Conservation (phyloP, 2,113 vertebrate species). For the Sylvietta virens region DNA sequence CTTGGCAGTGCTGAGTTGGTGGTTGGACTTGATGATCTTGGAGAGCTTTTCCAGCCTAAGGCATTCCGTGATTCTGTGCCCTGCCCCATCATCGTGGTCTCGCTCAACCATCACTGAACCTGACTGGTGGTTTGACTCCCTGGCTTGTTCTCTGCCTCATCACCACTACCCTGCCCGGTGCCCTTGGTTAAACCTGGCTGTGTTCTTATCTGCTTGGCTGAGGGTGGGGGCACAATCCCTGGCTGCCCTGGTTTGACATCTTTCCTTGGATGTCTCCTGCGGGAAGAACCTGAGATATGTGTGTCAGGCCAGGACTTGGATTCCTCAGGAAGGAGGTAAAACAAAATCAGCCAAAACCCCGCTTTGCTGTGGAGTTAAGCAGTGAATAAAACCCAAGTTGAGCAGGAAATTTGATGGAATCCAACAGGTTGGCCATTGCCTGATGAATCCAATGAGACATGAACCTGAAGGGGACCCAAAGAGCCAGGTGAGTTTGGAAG, state of each 20-base stretch:
- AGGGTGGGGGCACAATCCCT: neutral
- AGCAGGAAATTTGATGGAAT: conserved; percentile 2
- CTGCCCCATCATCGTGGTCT: neutral
- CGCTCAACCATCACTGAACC: accelerated
- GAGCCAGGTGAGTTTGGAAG: neutral
- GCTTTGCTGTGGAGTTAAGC: neutral
- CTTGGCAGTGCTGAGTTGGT: neutral
- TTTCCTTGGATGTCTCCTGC: neutral
- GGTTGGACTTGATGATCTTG: neutral
- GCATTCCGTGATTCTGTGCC: neutral
- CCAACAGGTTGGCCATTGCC: neutral
- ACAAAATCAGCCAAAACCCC: neutral
- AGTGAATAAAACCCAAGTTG: neutral
- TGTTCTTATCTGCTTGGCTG: neutral
- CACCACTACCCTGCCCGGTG: neutral
- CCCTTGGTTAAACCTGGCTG: neutral
- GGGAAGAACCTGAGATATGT: neutral
- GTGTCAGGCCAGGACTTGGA: neutral
- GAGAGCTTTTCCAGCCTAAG: neutral
- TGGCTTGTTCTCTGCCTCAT: neutral
- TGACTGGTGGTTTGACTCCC: neutral
- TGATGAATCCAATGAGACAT: accelerated
- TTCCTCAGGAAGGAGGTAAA: neutral
- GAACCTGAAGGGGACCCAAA: neutral
- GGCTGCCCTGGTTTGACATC: neutral